These are phyloP conservation scores for Dolichoris vasculosae DNA, from an alignment of 1,140 invertebrate genomes.

Conservation along the genomic window DNA sequence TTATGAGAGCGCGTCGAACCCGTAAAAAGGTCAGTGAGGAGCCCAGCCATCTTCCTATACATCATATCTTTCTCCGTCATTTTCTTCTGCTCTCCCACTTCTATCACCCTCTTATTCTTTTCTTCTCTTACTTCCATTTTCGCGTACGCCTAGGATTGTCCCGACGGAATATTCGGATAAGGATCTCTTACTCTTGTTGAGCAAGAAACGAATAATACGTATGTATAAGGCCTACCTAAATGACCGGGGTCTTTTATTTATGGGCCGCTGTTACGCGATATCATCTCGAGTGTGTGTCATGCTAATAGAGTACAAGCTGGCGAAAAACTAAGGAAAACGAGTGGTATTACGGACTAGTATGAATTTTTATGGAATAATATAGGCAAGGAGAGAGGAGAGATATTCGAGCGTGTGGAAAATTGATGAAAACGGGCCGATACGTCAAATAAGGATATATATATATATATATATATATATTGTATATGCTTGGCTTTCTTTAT, in stretches of 20 bases:
- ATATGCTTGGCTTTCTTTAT: too few relatives aligned
- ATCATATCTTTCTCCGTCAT: slow-evolving; percentile 22
- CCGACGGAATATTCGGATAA: slow-evolving; percentile 46
- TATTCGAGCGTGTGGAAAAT: background rate
- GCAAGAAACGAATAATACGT: background rate
- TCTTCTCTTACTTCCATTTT: background rate
- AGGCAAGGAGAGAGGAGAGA: background rate
- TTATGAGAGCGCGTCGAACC: slow-evolving; percentile 60
- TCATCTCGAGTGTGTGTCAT: slow-evolving; percentile 51
- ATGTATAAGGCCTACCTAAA: background rate
- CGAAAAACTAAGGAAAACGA: slow-evolving; percentile 1
- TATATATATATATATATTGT: background rate
- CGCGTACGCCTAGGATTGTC: background rate
- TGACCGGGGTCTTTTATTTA: slow-evolving; percentile 48
- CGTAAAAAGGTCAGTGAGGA: slow-evolving; percentile 55
- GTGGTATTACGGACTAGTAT: background rate
- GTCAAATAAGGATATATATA: background rate
- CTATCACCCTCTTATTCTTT: background rate
- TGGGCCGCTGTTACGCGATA: slow-evolving; percentile 42
- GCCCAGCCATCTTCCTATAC: slow-evolving; percentile 55
- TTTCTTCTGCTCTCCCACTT: slow-evolving; percentile 46
- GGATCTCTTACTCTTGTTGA: slow-evolving; percentile 11
- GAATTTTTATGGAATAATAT: slow-evolving; percentile 53
- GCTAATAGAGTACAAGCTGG: slow-evolving; percentile 45
- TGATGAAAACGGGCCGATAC: background rate